Conservation (phyloP, 92 coral and sea anemone genomes). For the Porites divaricata region DNA sequence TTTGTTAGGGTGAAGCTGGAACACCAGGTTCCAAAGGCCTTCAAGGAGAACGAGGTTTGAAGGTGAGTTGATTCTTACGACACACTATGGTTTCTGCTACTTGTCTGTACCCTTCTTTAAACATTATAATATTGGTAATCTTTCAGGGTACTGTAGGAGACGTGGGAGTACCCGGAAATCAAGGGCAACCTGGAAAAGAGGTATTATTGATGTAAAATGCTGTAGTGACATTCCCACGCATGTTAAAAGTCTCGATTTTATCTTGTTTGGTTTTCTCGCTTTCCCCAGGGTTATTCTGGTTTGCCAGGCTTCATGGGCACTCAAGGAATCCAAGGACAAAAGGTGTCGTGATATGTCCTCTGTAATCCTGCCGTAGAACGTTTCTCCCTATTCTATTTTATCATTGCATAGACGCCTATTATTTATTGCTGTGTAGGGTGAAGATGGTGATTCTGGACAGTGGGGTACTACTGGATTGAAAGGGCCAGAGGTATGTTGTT, state of each 20-base stretch:
- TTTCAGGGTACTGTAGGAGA: slow-evolving; percentile 78
- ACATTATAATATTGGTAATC: background rate
- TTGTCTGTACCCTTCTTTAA: background rate
- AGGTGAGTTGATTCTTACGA: slow-evolving; percentile 24
- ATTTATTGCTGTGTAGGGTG: slow-evolving; percentile 28
- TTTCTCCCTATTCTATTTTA: background rate
- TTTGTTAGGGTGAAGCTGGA: slow-evolving; percentile 75
- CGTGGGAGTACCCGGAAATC: slow-evolving; percentile 62
- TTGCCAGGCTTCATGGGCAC: slow-evolving; percentile 26
- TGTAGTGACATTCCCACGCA: background rate
- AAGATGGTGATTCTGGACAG: slow-evolving; percentile 25
- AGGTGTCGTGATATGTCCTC: slow-evolving; percentile 9
- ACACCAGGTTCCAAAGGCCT: slow-evolving; percentile 71
- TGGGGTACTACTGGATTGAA: slow-evolving; percentile 41
- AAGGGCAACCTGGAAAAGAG: slow-evolving; percentile 75
- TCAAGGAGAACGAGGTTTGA: slow-evolving; percentile 66
- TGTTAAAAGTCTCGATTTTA: too few relatives aligned
- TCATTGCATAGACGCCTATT: too few relatives aligned
- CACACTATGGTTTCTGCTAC: background rate
- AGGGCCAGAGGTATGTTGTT: slow-evolving; percentile 38
- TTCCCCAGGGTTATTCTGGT: slow-evolving; percentile 31
- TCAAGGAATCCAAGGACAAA: slow-evolving; percentile 28
- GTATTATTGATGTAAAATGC: slow-evolving; percentile 28
- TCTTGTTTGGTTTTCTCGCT: background rate
- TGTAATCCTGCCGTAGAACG: background rate